A percentile compares a stretch with the other conserved stretches of the same genome.
phyloP scores from a whole-genome alignment of 2,888 invertebrate species.

The Acronicta psi region DNA sequence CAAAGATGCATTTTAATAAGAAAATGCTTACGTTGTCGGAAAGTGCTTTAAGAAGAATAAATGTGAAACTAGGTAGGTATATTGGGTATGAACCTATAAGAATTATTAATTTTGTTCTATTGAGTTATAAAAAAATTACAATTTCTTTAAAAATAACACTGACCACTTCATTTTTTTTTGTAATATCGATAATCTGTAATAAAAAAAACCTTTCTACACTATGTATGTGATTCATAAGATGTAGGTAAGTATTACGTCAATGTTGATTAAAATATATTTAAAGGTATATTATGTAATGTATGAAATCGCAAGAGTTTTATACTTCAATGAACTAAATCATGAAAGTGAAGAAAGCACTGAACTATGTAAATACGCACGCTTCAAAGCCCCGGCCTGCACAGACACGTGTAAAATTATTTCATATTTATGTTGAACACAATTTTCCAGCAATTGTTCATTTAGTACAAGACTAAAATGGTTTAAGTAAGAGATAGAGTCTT shows the following conservation, averaged over 20 bases:
- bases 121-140: too few species aligned
- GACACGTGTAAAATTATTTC: slow-evolving; percentile 14
- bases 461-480: too few species aligned
- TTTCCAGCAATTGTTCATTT: slow-evolving; percentile 6
- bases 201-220: too few species aligned
- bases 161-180: too few species aligned
- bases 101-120: too few species aligned
- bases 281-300: background rate
- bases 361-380: slow-evolving; percentile 30
- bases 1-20: background rate
- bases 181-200: too few species aligned
- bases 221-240: too few species aligned
- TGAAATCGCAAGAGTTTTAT: slow-evolving; percentile 2
- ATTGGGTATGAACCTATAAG: too few species aligned
- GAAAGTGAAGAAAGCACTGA: slow-evolving; percentile 31
- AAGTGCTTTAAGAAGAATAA: too few species aligned
- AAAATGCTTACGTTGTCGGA: background rate
- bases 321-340: slow-evolving; percentile 48
- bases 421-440: background rate
- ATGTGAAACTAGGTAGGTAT: too few species aligned
- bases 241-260: too few species aligned
- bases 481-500: slow-evolving; percentile 22
- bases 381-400: slow-evolving; percentile 8
- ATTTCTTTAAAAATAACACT: too few species aligned
- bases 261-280: background rate